Conservation (phyloP, 2,797 vertebrate genomes). For the Taenioides sp. region DNA sequence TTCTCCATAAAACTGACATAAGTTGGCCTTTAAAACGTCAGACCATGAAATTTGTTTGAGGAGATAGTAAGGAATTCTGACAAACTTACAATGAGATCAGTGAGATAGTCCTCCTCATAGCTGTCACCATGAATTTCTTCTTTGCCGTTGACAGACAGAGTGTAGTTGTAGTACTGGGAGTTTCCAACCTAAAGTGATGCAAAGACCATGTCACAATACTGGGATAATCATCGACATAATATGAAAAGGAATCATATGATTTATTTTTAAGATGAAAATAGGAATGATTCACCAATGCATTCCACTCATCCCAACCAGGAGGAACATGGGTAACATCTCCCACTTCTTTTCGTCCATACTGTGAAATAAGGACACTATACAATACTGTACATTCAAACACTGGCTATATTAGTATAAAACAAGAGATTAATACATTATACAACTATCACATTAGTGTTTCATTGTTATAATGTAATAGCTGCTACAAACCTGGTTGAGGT, state of each 20-base stretch:
- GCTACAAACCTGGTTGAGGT: conserved; percentile 80
- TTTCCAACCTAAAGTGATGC: conserved; percentile 73
- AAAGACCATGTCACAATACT: not conserved
- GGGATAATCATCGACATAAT: not conserved
- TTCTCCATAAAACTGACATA: conserved; percentile 14
- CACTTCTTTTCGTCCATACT: conserved; percentile 75
- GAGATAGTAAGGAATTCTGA: not conserved
- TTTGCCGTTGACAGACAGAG: conserved; percentile 77
- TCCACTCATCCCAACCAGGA: conserved; percentile 82
- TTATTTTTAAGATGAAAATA: not conserved
- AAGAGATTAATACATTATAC: too few species aligned
- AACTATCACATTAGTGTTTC: not conserved
- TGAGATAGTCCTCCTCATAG: conserved; percentile 80
- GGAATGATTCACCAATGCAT: conserved; percentile 70
- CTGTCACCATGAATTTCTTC: conserved; percentile 72
- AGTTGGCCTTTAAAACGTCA: not conserved
- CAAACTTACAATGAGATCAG: conserved; percentile 79
- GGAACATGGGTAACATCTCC: conserved; percentile 72
- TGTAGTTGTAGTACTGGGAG: conserved; percentile 83
- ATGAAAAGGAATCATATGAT: not conserved
- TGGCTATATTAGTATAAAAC: too few species aligned
- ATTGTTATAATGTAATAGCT: not conserved
- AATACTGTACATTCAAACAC: not conserved
- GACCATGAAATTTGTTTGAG: not conserved
- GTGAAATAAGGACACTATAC: not conserved